Evolutionary conservation across 2,113 vertebrate species (phyloP).

Genomic region (Lophura nycthemera): DNA sequence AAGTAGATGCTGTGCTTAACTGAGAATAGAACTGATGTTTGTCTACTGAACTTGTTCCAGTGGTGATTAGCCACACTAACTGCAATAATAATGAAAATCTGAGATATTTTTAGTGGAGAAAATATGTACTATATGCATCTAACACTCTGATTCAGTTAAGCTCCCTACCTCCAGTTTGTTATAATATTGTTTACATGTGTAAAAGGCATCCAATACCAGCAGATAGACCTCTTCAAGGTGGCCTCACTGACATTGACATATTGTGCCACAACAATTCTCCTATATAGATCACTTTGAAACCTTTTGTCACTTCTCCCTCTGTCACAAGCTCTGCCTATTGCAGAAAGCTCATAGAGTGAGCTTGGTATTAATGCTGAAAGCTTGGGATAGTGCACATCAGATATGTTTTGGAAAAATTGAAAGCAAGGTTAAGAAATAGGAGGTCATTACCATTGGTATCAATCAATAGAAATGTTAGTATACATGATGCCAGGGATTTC

Average conservation of each 20-base stretch:
- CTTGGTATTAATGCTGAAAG: rapidly evolving
- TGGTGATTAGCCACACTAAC: background rate
- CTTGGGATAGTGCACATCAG: background rate
- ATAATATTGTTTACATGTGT: background rate
- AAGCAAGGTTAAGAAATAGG: background rate
- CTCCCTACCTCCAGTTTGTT: background rate
- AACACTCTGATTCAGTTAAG: background rate
- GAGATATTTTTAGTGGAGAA: background rate
- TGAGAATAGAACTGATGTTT: background rate
- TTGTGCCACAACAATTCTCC: background rate
- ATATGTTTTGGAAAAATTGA: background rate
- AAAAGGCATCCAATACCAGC: background rate
- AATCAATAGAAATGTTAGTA: background rate
- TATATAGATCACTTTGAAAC: background rate
- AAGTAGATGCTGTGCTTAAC: rapidly evolving
- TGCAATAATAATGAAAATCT: background rate
- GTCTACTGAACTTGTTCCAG: background rate
- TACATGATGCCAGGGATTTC: background rate
- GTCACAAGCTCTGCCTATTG: background rate
- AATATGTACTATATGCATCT: background rate
- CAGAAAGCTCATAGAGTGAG: background rate
- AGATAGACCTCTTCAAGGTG: background rate
- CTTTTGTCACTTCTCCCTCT: background rate
- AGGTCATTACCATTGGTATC: background rate
- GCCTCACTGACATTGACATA: background rate